Base-by-base conservation (phyloP, 1,140 invertebrate genomes). In the Diuraphis noxia region DNA sequence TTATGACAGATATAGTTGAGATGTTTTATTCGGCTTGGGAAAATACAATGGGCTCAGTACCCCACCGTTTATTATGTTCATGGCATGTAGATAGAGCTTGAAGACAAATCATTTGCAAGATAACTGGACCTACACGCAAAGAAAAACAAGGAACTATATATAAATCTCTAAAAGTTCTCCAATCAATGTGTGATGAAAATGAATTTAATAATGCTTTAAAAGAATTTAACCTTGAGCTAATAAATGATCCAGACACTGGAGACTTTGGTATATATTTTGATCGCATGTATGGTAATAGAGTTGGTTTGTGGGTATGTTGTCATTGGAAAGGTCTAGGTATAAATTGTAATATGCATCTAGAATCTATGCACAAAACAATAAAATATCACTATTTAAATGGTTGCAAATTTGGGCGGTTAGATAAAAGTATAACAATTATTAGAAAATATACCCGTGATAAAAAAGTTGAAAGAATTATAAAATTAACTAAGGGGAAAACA, bases 151-250 rank as follows among this genome's bases (percentile, higher is more conserved):
- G 13, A 85, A 46, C 34, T 17, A 19, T 85, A 9, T 85, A 85
- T 19, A 85, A 85, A 85, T 34, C 10, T 7, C 19, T 85, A 85
- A 85, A n/a, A 85, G 84, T 85, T 85, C 43, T 85, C 21, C 43
- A 49, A 6, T 46, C 30, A 43, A 85, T 49, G 30, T 9, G 19
- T 81, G 84, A 85, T 49, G 84, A n/a, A n/a, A 85, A 17, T 17
- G 63, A 72, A 5, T 72, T 72, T 72, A 72, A 34, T 43, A 84
- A 23, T 30, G 82, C 34, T 84, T n/a, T n/a, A n/a, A 85, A 85
- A 13, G 25, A 46, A 85, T 85, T 85, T 43, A 46, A 85, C 41
- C 25, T 34, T 17, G 6, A 85, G 17, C 34, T 85, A 23, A n/a
- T 85, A 85, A 85, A 34, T 3, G 3, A 85, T 30, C 84, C 43